Conservation (phyloP, 2,888 invertebrate genomes). For the Limnephilus lunatus region DNA sequence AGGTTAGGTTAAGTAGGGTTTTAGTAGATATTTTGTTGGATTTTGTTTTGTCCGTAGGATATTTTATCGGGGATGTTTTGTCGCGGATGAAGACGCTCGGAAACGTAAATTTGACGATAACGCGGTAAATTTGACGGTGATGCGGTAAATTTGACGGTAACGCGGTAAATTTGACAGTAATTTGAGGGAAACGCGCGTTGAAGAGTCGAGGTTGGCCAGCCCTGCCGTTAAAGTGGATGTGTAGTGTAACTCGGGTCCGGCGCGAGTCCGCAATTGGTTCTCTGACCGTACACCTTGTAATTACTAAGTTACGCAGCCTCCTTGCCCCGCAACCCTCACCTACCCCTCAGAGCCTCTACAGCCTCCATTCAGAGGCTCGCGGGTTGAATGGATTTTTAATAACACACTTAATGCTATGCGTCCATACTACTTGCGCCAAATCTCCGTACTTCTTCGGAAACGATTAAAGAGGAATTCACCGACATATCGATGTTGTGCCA, state of each 20-base stretch:
- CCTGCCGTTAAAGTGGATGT: slow-evolving; percentile 20
- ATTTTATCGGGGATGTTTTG: too few relatives aligned
- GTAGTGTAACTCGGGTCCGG: slow-evolving; percentile 55
- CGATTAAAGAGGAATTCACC: not conserved
- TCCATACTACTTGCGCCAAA: not conserved
- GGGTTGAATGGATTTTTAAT: slow-evolving; percentile 48
- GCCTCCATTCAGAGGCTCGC: slow-evolving; percentile 52
- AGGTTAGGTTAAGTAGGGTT: too few relatives aligned
- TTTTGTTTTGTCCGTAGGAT: too few relatives aligned
- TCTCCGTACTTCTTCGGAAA: not conserved
- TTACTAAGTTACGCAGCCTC: slow-evolving; percentile 63
- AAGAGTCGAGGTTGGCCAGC: not conserved
- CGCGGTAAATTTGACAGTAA: too few relatives aligned
- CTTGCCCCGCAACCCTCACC: not conserved
- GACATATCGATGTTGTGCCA: not conserved
- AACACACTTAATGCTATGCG: slow-evolving; percentile 21
- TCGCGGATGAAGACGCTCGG: too few relatives aligned
- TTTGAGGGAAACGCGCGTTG: too few relatives aligned
- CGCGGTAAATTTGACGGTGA: too few relatives aligned
- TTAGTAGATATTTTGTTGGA: too few relatives aligned
- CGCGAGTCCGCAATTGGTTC: slow-evolving; percentile 61
- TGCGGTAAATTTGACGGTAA: too few relatives aligned
- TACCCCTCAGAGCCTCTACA: not conserved
- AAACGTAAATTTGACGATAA: too few relatives aligned
- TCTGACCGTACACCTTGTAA: slow-evolving; percentile 63